A percentile compares a stretch with the other conserved stretches of the same genome.
phyloP scores from a whole-genome alignment of 1,140 invertebrate species.

The Nasonia longicornis region DNA sequence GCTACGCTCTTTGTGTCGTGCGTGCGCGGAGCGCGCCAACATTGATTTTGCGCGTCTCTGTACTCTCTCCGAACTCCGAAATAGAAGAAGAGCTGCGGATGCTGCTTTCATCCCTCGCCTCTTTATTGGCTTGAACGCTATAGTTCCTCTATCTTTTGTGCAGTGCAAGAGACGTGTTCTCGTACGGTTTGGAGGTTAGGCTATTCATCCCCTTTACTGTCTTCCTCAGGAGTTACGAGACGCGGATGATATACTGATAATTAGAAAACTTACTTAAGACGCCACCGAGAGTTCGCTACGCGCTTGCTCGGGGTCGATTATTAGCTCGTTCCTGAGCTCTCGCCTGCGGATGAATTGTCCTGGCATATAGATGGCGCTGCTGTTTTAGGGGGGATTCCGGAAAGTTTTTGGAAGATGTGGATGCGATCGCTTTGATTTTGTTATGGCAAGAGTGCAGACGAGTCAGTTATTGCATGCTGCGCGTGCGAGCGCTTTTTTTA shows the following conservation, averaged over 20 bases:
- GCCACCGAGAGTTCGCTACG: background rate
- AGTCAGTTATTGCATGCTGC: too few relatives aligned
- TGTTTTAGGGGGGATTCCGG: background rate
- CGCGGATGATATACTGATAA: conserved; percentile 44
- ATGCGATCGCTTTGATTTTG: too few relatives aligned
- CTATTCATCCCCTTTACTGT: background rate
- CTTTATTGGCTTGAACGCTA: too few relatives aligned
- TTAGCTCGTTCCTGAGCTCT: background rate
- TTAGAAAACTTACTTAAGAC: conserved; percentile 45
- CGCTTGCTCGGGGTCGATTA: conserved; percentile 15
- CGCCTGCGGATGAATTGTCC: conserved; percentile 1
- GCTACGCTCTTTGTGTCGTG: conserved; percentile 26
- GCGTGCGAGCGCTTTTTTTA: too few relatives aligned
- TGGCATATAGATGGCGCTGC: too few relatives aligned
- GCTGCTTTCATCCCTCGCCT: background rate
- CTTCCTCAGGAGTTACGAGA: conserved; percentile 1
- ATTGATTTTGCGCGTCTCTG: conserved; percentile 30
- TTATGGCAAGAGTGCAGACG: too few relatives aligned
- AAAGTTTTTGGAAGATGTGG: too few relatives aligned
- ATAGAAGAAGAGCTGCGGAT: background rate
- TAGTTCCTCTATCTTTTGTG: background rate
- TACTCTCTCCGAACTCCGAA: background rate
- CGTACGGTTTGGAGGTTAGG: background rate
- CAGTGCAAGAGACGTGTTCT: too few relatives aligned
- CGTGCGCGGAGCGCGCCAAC: conserved; percentile 8